phyloP scores from a whole-genome alignment of 2,888 invertebrate species.

The Siphonodentalium dalli region DNA sequence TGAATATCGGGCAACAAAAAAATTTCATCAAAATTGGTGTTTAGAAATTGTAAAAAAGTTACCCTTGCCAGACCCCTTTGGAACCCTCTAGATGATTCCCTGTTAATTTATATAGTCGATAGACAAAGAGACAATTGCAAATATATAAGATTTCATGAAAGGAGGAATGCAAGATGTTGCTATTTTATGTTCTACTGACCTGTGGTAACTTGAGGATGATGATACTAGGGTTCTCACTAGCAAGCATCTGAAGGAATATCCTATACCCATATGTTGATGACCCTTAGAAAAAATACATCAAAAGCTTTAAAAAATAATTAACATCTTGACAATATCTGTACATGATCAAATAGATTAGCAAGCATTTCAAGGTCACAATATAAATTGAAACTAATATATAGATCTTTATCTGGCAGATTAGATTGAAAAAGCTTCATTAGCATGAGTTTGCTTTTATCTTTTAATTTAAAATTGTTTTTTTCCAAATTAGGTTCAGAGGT shows the following conservation, averaged over 20 bases:
- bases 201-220: constrained; percentile 50
- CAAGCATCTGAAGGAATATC: constrained; percentile 61
- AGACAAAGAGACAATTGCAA: too few species aligned
- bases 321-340: background rate
- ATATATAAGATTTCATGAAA: background rate
- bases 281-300: constrained; percentile 36
- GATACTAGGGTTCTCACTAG: constrained; percentile 52
- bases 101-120: too few species aligned
- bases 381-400: background rate
- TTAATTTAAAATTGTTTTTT: too few species aligned
- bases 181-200: constrained; percentile 30
- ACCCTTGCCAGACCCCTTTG: too few species aligned
- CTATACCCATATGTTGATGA: constrained; percentile 59
- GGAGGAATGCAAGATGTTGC: background rate
- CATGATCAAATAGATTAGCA: background rate
- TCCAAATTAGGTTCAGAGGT: too few species aligned
- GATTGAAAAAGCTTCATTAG: too few species aligned
- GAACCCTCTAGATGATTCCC: too few species aligned
- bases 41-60: too few species aligned
- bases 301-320: background rate
- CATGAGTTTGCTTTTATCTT: too few species aligned
- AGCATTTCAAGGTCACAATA: background rate
- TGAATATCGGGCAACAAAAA: too few species aligned
- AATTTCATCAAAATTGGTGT: too few species aligned
- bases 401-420: background rate